A percentile compares a stretch with the other conserved stretches of the same genome.
These are phyloP conservation scores for Saccostrea cuccullata DNA, from an alignment of 1,140 invertebrate genomes.

Conservation along the genomic window DNA sequence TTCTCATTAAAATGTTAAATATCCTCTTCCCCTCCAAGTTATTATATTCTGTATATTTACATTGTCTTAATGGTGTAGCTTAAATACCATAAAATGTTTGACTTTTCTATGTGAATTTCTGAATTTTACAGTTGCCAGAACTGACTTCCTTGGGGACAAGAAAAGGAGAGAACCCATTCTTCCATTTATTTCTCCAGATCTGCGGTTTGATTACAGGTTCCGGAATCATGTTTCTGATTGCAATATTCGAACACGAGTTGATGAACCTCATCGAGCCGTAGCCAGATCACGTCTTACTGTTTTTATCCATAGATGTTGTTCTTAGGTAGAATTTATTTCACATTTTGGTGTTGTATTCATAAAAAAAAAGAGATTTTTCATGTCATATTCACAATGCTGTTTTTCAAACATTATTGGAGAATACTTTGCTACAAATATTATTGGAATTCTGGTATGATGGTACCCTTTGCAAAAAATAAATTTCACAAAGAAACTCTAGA, in stretches of 20 bases:
- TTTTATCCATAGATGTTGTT: neutral
- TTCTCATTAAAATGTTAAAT: too few species aligned
- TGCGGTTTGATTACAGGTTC: constrained; percentile 54
- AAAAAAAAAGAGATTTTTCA: neutral
- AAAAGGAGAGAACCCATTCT: constrained; percentile 49
- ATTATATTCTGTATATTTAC: too few species aligned
- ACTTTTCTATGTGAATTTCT: too few species aligned
- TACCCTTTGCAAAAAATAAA: too few species aligned
- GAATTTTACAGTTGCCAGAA: constrained; percentile 55
- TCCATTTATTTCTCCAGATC: constrained; percentile 57
- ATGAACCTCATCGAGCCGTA: constrained; percentile 44
- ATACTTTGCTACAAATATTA: too few species aligned
- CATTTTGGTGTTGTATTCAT: neutral
- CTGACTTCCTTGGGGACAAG: constrained; percentile 53
- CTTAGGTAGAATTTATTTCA: neutral
- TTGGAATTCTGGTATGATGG: too few species aligned
- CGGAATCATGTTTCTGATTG: constrained; percentile 58
- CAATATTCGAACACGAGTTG: constrained; percentile 57
- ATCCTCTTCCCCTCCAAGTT: too few species aligned
- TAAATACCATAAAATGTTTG: too few species aligned
- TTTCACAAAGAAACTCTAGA: too few species aligned
- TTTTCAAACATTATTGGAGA: too few species aligned
- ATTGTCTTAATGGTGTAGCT: too few species aligned
- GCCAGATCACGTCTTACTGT: neutral
- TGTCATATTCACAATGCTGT: neutral